Conservation (phyloP, 2,888 invertebrate genomes). For the Polydrusus tereticollis region DNA sequence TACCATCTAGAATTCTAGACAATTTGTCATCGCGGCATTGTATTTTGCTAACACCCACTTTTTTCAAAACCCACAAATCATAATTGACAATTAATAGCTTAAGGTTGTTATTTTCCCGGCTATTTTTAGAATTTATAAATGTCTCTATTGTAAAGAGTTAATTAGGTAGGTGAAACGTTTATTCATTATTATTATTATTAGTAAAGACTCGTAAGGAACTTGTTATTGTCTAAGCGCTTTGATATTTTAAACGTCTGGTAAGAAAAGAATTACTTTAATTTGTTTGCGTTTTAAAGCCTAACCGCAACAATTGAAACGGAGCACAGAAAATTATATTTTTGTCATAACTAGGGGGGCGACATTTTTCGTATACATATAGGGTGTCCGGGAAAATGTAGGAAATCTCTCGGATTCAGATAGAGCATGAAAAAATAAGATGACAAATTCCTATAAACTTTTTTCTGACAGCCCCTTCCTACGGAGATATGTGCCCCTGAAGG, state of each 20-base stretch:
- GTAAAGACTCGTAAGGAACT: background rate
- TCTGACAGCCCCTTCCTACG: too few relatives aligned
- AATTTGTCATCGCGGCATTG: conserved; percentile 36
- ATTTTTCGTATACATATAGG: too few relatives aligned
- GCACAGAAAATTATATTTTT: too few relatives aligned
- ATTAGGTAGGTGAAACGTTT: conserved; percentile 5
- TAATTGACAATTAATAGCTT: conserved; percentile 43
- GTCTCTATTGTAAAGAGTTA: conserved; percentile 25
- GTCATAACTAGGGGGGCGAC: too few relatives aligned
- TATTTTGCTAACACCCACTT: conserved; percentile 35
- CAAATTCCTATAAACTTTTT: too few relatives aligned
- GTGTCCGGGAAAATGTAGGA: too few relatives aligned
- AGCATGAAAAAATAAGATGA: too few relatives aligned
- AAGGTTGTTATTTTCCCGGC: conserved; percentile 39
- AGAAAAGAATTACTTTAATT: conserved; percentile 7
- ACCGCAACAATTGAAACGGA: too few relatives aligned
- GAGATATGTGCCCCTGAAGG: too few relatives aligned
- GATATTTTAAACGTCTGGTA: conserved; percentile 2
- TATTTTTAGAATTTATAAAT: conserved; percentile 38
- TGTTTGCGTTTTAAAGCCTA: too few relatives aligned
- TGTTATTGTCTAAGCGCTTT: conserved; percentile 17
- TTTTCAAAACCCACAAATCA: conserved; percentile 42
- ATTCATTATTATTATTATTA: background rate
- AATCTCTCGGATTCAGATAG: too few relatives aligned
- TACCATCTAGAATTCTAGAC: conserved; percentile 42